A percentile compares a stretch with the other conserved stretches of the same genome.
Evolutionary conservation across 2,797 vertebrate species (phyloP).

Genomic region (Thamnophis elegans): DNA sequence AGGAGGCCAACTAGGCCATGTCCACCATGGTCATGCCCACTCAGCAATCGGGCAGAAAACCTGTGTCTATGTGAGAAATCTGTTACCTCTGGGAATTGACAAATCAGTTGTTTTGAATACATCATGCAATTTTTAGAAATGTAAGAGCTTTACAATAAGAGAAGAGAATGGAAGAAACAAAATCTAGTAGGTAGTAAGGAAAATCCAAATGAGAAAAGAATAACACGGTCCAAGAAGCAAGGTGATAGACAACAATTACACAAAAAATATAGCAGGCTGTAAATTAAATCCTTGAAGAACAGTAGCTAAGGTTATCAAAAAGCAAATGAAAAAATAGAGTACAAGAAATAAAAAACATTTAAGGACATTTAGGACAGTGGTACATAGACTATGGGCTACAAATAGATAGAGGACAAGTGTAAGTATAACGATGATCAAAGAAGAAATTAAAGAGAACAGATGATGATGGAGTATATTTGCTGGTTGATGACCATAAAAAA

Average conservation of each 20-base stretch:
- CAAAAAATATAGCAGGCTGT: background rate
- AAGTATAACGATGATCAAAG: background rate
- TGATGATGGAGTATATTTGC: background rate
- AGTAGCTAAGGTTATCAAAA: background rate
- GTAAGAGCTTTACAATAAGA: background rate
- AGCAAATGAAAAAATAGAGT: background rate
- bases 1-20: too few relatives aligned
- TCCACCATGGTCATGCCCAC: too few relatives aligned
- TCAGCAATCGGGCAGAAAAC: too few relatives aligned
- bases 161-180: background rate
- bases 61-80: background rate
- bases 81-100: background rate
- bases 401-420: background rate
- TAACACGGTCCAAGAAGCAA: background rate
- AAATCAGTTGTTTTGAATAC: background rate
- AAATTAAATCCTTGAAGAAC: background rate
- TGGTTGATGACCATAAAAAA: background rate
- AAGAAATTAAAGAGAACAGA: background rate
- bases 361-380: background rate
- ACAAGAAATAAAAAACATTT: background rate
- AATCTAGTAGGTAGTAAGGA: background rate
- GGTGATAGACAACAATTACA: background rate
- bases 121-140: background rate
- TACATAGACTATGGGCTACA: background rate
- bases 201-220: background rate